Percentiles rank a stretch among this genome's conserved stretches.
Evolutionary conservation across 2,888 invertebrate genomes (phyloP).

Genomic region (Oscheius onirici): DNA sequence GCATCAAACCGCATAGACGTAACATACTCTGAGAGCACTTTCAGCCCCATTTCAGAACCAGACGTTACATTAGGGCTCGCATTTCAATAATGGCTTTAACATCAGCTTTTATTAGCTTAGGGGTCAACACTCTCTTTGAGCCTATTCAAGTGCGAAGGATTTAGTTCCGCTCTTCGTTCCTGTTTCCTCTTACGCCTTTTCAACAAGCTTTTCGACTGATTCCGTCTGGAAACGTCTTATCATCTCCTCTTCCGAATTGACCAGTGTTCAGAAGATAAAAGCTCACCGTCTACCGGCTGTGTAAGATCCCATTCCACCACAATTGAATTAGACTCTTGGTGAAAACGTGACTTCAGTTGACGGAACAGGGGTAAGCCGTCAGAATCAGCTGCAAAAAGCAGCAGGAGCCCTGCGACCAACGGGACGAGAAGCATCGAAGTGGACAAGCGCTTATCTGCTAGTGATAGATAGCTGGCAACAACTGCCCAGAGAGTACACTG

Average conservation of each 20-base stretch:
- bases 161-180: too few species aligned
- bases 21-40: too few species aligned
- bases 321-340: constrained; percentile 55
- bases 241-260: background rate
- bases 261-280: constrained; percentile 14
- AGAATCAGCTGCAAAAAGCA: constrained; percentile 19
- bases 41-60: too few species aligned
- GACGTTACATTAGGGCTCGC: too few species aligned
- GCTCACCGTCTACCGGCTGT: constrained; percentile 47
- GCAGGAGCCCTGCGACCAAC: constrained; percentile 15
- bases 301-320: constrained; percentile 64
- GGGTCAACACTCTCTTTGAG: too few species aligned
- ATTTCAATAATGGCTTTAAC: too few species aligned
- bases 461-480: constrained; percentile 28
- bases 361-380: constrained; percentile 40
- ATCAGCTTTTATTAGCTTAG: too few species aligned
- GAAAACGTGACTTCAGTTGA: constrained; percentile 56
- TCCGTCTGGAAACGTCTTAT: background rate
- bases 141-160: too few species aligned
- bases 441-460: constrained; percentile 29
- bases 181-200: too few species aligned
- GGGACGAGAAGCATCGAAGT: constrained; percentile 27
- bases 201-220: too few species aligned
- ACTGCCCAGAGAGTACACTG: constrained; percentile 28
- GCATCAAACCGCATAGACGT: too few species aligned